Evolutionary conservation across 2,113 vertebrate genomes (phyloP).

Genomic region (Ovis aries): ARS-UI_Ramb_v3.0 NC_056059.1:56410001-56410500

Average conservation of each 20-base stretch:
- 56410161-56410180: not conserved
- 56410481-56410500: not conserved
- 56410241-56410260: not conserved
- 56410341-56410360: not conserved
- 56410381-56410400: not conserved
- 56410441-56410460: not conserved
- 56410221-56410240: not conserved
- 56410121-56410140: not conserved
- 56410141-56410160: not conserved
- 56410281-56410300: not conserved
- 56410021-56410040: no score
- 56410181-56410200: not conserved
- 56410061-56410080: not conserved
- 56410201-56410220: not conserved
- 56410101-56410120: not conserved
- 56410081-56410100: not conserved
- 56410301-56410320: not conserved
- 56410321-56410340: not conserved
- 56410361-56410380: not conserved
- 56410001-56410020: no score
- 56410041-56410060: not conserved
- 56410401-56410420: not conserved
- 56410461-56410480: not conserved
- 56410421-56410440: not conserved
- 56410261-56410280: not conserved